Percentiles rank a stretch among this genome's conserved stretches.
phyloP scores from a whole-genome alignment of 2,797 vertebrate genomes.

The Acanthiza pusilla region DNA sequence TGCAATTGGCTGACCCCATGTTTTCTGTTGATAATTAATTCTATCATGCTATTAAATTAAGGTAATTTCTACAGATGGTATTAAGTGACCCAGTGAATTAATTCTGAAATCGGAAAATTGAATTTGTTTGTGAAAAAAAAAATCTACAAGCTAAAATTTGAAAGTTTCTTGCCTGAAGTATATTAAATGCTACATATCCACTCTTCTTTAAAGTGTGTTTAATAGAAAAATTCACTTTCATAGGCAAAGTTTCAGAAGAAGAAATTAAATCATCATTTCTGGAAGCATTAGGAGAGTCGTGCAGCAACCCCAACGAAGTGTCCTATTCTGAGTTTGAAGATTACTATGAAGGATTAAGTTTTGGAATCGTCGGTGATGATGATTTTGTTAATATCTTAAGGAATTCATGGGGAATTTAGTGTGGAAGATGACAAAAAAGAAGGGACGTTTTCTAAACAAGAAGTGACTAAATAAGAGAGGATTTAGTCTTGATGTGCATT shows the following conservation, averaged over 20 bases:
- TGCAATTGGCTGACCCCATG: not conserved
- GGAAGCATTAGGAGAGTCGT: slow-evolving; percentile 69
- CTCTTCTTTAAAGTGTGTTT: not conserved
- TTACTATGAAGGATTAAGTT: slow-evolving; percentile 80
- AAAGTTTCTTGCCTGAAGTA: not conserved
- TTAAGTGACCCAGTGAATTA: not conserved
- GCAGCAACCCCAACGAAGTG: slow-evolving; percentile 70
- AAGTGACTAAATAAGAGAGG: not conserved
- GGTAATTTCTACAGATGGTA: not conserved
- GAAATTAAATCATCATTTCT: slow-evolving; percentile 74
- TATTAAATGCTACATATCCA: not conserved
- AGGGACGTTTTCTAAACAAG: not conserved
- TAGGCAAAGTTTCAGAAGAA: slow-evolving; percentile 74
- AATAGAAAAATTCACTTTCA: slow-evolving; percentile 4
- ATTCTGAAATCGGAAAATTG: not conserved
- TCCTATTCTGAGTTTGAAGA: slow-evolving; percentile 79
- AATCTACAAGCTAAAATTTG: not conserved
- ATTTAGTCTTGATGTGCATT: not conserved
- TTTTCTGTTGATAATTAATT: not conserved
- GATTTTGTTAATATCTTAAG: slow-evolving; percentile 74
- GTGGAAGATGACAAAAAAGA: not conserved
- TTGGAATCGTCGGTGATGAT: slow-evolving; percentile 66
- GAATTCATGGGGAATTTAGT: slow-evolving; percentile 77
- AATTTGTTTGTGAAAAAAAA: not conserved
- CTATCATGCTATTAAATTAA: not conserved